A percentile compares a stretch with the other conserved stretches of the same genome.
These are phyloP conservation scores for Gallinago stenura DNA, from an alignment of 2,797 vertebrate species.

Conservation along the genomic window DNA sequence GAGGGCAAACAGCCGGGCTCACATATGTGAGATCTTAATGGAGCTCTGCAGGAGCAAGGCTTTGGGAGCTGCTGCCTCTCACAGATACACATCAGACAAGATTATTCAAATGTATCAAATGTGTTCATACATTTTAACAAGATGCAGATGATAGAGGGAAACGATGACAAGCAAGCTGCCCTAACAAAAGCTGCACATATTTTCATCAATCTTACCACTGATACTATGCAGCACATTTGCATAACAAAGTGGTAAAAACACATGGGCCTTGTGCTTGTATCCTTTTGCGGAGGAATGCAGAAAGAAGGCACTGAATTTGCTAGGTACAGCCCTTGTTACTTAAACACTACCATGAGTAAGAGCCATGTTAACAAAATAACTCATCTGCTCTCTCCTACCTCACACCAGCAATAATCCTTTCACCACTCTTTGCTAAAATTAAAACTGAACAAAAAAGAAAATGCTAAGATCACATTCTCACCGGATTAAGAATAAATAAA, in stretches of 20 bases:
- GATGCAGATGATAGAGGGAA: neutral
- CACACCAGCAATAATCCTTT: neutral
- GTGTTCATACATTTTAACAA: neutral
- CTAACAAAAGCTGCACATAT: constrained; percentile 5
- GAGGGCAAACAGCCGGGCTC: neutral
- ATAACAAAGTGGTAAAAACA: constrained; percentile 8
- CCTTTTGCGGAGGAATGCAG: neutral
- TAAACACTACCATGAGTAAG: neutral
- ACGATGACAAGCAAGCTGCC: neutral
- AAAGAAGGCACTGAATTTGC: neutral
- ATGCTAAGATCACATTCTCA: neutral
- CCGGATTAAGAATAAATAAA: neutral
- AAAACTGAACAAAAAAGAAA: neutral
- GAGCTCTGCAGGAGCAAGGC: neutral
- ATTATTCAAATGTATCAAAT: neutral
- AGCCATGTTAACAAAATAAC: neutral
- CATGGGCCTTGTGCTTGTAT: neutral
- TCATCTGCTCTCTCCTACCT: neutral
- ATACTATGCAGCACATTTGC: neutral
- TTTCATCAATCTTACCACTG: neutral
- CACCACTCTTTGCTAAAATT: neutral
- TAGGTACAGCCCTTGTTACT: neutral
- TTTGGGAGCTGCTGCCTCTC: neutral
- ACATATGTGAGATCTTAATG: neutral
- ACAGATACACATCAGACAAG: neutral